Evolutionary conservation across 2,113 vertebrate genomes (phyloP).

Genomic region (Nibea albiflora): DNA sequence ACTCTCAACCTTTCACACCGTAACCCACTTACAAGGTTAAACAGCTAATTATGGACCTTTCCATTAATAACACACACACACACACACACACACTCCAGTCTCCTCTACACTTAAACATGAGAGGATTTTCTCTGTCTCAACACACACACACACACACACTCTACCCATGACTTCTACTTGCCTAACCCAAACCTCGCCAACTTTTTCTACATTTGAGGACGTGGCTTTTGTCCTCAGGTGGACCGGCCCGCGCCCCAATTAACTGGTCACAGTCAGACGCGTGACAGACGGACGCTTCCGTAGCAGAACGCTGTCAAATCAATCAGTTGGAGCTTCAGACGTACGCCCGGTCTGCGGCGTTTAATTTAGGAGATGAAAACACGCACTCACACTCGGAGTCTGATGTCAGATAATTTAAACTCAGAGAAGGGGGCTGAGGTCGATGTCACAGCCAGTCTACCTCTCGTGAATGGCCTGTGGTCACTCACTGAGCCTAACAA

Average conservation of each 20-base stretch:
- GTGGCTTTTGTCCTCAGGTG: too few species aligned
- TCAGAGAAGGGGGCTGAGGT: background rate
- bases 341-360: background rate
- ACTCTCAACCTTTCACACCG: constrained; percentile 48
- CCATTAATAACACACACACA: constrained; percentile 46
- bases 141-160: constrained; percentile 3
- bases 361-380: constrained; percentile 20
- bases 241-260: too few species aligned
- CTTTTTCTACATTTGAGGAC: too few species aligned
- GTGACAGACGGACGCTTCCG: constrained; percentile 35
- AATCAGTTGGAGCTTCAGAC: constrained; percentile 21
- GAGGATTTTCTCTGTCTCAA: background rate
- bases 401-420: background rate
- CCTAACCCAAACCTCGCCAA: too few species aligned
- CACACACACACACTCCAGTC: background rate
- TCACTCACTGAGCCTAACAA: background rate
- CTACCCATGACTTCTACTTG: too few species aligned
- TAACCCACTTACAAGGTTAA: constrained; percentile 70
- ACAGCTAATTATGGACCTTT: constrained; percentile 65
- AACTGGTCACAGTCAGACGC: background rate
- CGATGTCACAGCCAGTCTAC: background rate
- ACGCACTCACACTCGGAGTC: constrained; percentile 11
- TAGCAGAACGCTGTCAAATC: constrained; percentile 12
- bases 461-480: background rate
- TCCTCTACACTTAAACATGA: background rate